These are phyloP conservation scores for Grammomys surdaster DNA, from an alignment of 2,113 vertebrate genomes.

Conservation along the genomic window DNA sequence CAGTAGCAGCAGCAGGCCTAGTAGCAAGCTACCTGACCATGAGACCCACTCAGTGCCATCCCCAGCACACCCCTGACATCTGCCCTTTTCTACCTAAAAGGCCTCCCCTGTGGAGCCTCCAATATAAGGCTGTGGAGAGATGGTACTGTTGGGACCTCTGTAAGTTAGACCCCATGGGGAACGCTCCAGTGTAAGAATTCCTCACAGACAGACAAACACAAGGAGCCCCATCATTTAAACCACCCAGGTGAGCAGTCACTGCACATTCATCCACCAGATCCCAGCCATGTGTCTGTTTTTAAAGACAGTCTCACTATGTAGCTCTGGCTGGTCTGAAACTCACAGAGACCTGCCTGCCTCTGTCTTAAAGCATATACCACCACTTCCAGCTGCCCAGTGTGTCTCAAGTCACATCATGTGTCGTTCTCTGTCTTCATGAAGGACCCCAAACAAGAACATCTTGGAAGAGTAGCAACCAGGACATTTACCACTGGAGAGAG, in stretches of 20 bases:
- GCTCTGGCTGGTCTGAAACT: background rate
- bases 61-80: background rate
- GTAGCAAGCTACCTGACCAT: background rate
- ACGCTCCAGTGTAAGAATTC: background rate
- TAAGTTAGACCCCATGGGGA: background rate
- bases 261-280: background rate
- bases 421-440: background rate
- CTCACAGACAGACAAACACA: rapidly evolving
- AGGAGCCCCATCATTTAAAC: background rate
- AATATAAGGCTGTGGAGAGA: background rate
- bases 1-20: background rate
- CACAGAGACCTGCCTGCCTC: background rate
- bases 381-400: background rate
- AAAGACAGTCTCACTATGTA: background rate
- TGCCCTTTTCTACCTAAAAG: background rate
- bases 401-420: background rate
- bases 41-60: background rate
- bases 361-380: background rate
- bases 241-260: background rate
- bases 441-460: background rate
- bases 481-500: background rate
- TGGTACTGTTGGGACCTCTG: background rate
- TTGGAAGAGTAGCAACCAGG: background rate
- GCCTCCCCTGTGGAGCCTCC: background rate
- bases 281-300: background rate